Evolutionary conservation across 2,888 invertebrate genomes (phyloP).

Genomic region (Pantelozetes paolii): DNA sequence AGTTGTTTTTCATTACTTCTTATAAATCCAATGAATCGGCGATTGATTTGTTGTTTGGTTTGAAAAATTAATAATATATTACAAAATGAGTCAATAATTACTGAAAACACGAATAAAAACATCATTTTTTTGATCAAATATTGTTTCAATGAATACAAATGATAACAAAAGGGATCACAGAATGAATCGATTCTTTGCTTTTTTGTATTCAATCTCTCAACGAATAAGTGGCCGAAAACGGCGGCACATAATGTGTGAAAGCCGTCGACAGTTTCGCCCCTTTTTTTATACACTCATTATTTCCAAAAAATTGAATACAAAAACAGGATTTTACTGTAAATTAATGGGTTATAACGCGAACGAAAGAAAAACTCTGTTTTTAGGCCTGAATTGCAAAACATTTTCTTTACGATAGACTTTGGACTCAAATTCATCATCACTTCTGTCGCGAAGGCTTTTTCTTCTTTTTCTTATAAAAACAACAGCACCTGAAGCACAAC

Average conservation of each 20-base stretch:
- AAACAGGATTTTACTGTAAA: neutral
- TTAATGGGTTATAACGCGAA: neutral
- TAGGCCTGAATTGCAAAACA: neutral
- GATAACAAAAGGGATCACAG: conserved; percentile 28
- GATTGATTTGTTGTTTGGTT: no score
- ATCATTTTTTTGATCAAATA: conserved; percentile 25
- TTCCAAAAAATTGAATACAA: conserved; percentile 3
- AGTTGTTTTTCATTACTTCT: neutral
- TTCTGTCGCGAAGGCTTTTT: conserved; percentile 67
- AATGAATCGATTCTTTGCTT: neutral
- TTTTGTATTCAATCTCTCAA: neutral
- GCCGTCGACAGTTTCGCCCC: no score
- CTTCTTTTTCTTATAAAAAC: conserved; percentile 98
- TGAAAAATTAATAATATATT: conserved; percentile 24
- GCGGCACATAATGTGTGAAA: no score
- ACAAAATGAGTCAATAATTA: conserved; percentile 29
- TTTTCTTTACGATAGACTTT: neutral
- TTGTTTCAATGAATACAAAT: conserved; percentile 14
- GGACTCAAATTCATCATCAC: neutral
- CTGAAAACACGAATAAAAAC: conserved; percentile 31
- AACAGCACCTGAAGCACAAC: conserved; percentile 78
- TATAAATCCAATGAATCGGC: conserved; percentile 8
- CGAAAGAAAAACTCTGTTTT: conserved; percentile 7
- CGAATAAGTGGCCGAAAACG: no score
- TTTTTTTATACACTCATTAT: no score